A percentile compares a stretch with the other conserved stretches of the same genome.
Conservation (phyloP, 2,888 invertebrate species). For the Coelinius sp. region DNA sequence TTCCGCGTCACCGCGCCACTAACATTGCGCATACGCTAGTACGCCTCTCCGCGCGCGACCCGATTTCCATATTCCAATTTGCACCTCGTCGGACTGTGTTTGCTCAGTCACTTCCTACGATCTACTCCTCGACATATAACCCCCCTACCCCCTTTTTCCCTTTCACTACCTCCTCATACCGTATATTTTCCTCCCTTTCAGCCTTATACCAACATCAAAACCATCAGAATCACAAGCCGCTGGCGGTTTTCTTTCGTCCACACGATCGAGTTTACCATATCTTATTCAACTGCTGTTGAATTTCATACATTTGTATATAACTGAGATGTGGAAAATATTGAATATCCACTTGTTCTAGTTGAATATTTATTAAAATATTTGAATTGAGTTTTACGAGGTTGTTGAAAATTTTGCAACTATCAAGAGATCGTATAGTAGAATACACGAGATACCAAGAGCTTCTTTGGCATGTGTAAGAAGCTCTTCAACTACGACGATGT, state of each 20-base stretch:
- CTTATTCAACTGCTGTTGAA: constrained; percentile 37
- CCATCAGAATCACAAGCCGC: constrained; percentile 32
- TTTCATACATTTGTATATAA: neutral
- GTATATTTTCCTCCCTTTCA: constrained; percentile 31
- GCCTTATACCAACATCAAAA: constrained; percentile 12
- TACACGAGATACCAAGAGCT: neutral
- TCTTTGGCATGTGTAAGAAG: constrained; percentile 21
- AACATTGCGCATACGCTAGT: constrained; percentile 40
- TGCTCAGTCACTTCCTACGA: constrained; percentile 44
- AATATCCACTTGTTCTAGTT: neutral
- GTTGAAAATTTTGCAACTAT: neutral
- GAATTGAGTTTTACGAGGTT: too few species aligned
- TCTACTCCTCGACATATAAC: constrained; percentile 22
- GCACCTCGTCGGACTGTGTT: constrained; percentile 46
- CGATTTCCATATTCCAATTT: constrained; percentile 49
- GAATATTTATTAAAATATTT: neutral
- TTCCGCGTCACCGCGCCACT: constrained; percentile 32
- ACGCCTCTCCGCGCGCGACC: constrained; percentile 22
- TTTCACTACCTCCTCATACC: constrained; percentile 15
- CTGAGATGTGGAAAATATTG: neutral
- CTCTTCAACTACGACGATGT: neutral
- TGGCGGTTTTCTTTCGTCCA: constrained; percentile 38
- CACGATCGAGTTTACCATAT: constrained; percentile 43
- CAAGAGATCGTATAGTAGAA: neutral
- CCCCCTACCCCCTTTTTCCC: constrained; percentile 1